These are phyloP conservation scores for Chloroceryle aenea DNA, from an alignment of 2,113 vertebrate genomes.

Conservation along the genomic window DNA sequence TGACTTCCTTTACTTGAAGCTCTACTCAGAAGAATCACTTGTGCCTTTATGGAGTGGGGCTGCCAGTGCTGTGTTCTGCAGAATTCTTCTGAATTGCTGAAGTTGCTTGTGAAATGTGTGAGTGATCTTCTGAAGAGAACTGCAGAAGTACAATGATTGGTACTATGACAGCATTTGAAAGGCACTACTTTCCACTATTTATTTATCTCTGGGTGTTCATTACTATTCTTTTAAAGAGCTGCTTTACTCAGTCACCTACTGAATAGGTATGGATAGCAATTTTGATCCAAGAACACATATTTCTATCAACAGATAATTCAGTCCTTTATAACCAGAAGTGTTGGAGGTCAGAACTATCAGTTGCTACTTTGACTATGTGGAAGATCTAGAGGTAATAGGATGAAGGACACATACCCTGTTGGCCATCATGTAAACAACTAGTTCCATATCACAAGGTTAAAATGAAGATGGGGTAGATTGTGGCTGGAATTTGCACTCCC, in stretches of 20 bases:
- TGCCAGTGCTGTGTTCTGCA: neutral
- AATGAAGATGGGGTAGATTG: neutral
- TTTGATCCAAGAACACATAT: neutral
- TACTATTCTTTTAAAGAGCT: neutral
- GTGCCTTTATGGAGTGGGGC: neutral
- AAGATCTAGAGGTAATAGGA: neutral
- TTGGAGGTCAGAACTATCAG: neutral
- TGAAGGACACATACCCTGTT: neutral
- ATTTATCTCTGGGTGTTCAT: neutral
- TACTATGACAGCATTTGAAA: neutral
- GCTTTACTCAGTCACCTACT: neutral
- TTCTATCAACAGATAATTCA: neutral
- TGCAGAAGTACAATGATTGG: neutral
- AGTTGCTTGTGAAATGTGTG: neutral
- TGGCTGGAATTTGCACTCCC: neutral
- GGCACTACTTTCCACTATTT: neutral
- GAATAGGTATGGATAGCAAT: neutral
- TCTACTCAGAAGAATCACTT: neutral
- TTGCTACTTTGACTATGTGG: neutral
- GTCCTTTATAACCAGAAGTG: neutral
- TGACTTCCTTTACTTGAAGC: neutral
- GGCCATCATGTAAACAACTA: neutral
- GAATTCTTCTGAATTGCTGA: neutral
- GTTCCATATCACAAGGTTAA: neutral
- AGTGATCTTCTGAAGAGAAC: neutral